Base-by-base conservation (phyloP, 1,140 invertebrate genomes). In the Anthonomus grandis region DNA sequence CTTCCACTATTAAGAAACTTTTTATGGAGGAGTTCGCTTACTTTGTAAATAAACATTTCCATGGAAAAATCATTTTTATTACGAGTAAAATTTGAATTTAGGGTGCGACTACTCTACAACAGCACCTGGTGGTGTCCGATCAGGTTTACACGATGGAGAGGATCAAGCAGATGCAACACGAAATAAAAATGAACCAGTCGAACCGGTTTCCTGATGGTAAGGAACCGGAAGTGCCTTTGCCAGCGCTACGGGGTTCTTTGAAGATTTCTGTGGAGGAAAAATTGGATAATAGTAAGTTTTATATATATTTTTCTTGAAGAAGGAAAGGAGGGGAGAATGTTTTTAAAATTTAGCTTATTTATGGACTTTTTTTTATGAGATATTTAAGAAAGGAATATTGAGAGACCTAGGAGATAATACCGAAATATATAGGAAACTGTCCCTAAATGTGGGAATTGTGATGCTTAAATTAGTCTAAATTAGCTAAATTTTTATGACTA, bases 1-100 rank as follows among this genome's bases (percentile, higher is more conserved):
- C 90, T 2, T 89, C 90, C 8, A 80, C 84, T 3, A 83, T 88
- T 70, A 92, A 91, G 73, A 91, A 90, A 68, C 74, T 93, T 8
- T 91, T 91, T 63, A 90, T 89, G 83, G 78, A 81, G 37, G 84
- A 89, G 34, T 92, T 82, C 72, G 78, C 81, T 37, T 91, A 92
- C 73, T 86, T 90, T 70, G 90, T 93, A 77, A 85, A 84, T 78
- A 22, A 23, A n/a, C 17, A 41, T 9, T 6, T 12, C 17, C 9
- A 18, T 3, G 1, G 2, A 3, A 41, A 41, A 34, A 34, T 34
- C 31, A 34, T 12, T 12, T 12, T 1, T 41, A 15, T 2, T 3
- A 9, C 17, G 19, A 13, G 12, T 9, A n/a, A 1, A 15, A 9
- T 41, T 17, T 1, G 38, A 34, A 50, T 78, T 10, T 66, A 91